Conservation (phyloP, 1,140 invertebrate genomes). For the Caerostris extrusa region DNA sequence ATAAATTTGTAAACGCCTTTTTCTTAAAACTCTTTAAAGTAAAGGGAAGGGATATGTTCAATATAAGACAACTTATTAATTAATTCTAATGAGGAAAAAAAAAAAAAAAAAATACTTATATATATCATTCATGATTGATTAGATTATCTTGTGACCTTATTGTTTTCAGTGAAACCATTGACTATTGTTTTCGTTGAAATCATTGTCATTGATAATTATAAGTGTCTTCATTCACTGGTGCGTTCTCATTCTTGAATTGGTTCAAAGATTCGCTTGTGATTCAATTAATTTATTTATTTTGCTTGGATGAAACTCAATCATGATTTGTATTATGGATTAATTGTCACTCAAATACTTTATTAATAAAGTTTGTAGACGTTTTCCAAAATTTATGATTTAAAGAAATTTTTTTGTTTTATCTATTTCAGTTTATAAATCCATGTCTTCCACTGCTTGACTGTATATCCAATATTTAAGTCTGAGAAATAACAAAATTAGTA, state of each 20-base stretch:
- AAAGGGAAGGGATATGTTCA: not conserved
- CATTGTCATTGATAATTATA: not conserved
- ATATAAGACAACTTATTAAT: no score
- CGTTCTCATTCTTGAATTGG: not conserved
- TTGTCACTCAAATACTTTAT: no score
- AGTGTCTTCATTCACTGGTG: not conserved
- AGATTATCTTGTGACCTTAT: not conserved
- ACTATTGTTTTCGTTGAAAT: not conserved
- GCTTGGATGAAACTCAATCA: no score
- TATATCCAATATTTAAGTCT: not conserved
- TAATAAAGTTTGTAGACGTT: no score
- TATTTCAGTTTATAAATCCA: not conserved
- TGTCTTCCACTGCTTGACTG: slow-evolving; percentile 40
- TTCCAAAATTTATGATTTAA: no score
- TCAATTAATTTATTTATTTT: no score
- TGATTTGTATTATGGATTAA: no score
- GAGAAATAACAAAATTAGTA: not conserved
- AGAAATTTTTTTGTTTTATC: not conserved
- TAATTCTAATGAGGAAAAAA: not conserved
- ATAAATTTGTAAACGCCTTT: not conserved
- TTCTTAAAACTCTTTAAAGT: not conserved
- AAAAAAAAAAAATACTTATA: not conserved
- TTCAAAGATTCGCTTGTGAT: no score
- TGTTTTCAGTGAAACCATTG: not conserved
- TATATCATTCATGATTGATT: not conserved